Evolutionary conservation across 2,888 invertebrate species (phyloP).

Genomic region (Oxytorus armatus): DNA sequence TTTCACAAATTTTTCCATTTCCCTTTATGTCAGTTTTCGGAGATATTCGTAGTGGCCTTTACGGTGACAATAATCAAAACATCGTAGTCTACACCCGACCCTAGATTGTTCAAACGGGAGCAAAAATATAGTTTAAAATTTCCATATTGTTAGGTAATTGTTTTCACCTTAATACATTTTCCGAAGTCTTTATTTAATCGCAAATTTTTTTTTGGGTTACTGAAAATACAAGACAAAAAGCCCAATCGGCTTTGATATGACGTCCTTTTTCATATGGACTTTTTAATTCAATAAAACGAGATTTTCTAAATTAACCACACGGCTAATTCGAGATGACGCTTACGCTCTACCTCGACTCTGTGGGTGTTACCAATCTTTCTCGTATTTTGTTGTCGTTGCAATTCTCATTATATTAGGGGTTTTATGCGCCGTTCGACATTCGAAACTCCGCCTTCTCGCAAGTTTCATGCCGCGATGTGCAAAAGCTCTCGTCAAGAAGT

Average conservation of each 20-base stretch:
- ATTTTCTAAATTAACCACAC: conserved; percentile 27
- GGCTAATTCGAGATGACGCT: no score
- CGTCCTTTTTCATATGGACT: conserved; percentile 13
- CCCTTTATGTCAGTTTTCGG: no score
- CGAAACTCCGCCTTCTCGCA: conserved; percentile 46
- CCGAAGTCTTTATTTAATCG: no score
- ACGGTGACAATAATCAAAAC: no score
- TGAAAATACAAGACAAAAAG: neutral
- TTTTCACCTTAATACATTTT: no score
- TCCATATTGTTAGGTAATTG: no score
- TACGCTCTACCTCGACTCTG: conserved; percentile 41
- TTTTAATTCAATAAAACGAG: neutral
- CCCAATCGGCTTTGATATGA: conserved; percentile 16
- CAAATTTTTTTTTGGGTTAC: no score
- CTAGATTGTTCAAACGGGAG: no score
- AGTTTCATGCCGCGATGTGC: conserved; percentile 7
- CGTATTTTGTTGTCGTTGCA: neutral
- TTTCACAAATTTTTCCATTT: no score
- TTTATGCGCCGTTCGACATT: conserved; percentile 15
- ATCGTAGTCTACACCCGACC: no score
- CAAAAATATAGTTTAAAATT: no score
- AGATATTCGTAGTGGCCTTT: no score
- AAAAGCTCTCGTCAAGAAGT: conserved; percentile 2
- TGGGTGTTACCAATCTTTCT: conserved; percentile 24
- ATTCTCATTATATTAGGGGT: conserved; percentile 20